Conservation (phyloP, 1,140 invertebrate genomes). For the Procambarus clarkii region DNA sequence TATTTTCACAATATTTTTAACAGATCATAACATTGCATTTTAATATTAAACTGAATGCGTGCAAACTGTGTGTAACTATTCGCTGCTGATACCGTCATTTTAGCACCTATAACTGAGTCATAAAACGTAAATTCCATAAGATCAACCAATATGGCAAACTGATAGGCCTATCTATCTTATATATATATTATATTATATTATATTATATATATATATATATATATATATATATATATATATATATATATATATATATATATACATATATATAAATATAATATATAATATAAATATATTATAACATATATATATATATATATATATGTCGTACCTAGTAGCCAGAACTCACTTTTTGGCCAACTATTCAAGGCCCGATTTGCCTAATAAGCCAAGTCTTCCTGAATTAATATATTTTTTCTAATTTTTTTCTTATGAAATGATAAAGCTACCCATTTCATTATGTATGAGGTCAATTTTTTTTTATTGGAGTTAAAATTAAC, state of each 20-base stretch:
- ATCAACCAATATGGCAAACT: neutral
- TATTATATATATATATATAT: too few species aligned
- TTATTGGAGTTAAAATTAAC: too few species aligned
- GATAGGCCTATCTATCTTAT: too few species aligned
- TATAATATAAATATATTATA: slow-evolving; percentile 9
- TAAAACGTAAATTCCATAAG: neutral
- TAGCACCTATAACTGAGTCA: neutral
- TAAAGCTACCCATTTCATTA: too few species aligned
- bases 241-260: slow-evolving; percentile 36
- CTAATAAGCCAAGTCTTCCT: too few species aligned
- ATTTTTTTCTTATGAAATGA: too few species aligned
- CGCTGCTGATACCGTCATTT: neutral
- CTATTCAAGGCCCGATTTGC: too few species aligned
- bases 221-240: slow-evolving; percentile 30
- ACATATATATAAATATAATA: slow-evolving; percentile 17
- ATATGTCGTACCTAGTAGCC: too few species aligned
- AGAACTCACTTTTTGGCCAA: too few species aligned
- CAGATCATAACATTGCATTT: neutral
- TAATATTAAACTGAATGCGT: neutral
- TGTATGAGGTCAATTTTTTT: too few species aligned
- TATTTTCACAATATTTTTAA: neutral
- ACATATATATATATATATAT: slow-evolving; percentile 25
- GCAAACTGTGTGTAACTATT: neutral
- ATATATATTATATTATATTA: neutral
- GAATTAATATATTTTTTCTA: too few species aligned